Evolutionary conservation across 2,797 vertebrate species (phyloP).

Genomic region (Hypotaenidia okinawae): DNA sequence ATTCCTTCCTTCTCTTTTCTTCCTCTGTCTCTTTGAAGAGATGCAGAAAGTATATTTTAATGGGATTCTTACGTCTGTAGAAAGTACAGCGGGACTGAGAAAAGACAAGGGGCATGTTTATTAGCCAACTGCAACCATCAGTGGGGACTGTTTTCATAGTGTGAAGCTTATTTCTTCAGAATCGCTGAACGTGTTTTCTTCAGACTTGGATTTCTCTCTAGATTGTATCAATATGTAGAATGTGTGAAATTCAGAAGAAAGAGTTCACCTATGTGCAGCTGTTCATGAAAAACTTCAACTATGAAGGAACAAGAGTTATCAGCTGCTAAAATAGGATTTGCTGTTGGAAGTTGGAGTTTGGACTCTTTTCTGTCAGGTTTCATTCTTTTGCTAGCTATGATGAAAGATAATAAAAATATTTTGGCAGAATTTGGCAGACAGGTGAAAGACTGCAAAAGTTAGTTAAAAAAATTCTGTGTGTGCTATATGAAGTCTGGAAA

Average conservation of each 20-base stretch:
- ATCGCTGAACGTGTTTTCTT: neutral
- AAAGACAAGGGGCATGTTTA: neutral
- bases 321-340: neutral
- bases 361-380: neutral
- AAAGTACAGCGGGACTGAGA: neutral
- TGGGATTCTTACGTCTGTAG: neutral
- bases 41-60: neutral
- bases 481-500: neutral
- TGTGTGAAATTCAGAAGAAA: neutral
- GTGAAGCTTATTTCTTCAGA: neutral
- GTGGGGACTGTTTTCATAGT: neutral
- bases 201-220: conserved; percentile 8
- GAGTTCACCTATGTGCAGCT: neutral
- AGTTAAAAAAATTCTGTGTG: neutral
- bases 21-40: neutral
- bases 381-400: neutral
- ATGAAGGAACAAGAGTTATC: neutral
- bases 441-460: neutral
- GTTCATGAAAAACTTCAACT: neutral
- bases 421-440: neutral
- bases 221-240: neutral
- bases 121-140: neutral
- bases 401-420: neutral
- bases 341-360: neutral
- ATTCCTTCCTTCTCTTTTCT: neutral